Evolutionary conservation across 2,113 vertebrate species (phyloP), one percentile per base, ranked within the genome.

Genomic region (Phaethornis superciliosus): DNA sequence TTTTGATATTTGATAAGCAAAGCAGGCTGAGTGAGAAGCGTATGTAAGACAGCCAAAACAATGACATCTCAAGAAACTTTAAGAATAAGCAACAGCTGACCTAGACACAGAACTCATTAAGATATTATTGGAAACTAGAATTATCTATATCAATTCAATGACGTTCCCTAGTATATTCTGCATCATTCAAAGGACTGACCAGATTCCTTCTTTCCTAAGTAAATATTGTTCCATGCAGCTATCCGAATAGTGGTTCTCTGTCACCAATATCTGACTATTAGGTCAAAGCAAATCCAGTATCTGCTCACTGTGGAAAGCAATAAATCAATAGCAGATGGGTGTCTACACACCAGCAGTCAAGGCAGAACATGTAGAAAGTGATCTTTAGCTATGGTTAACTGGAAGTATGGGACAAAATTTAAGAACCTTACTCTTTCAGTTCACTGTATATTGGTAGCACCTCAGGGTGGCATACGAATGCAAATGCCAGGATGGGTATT

Each of bases 361-460:
- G 35, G 76, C 19, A 76, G 64, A 83, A 51, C 10, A 82, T 2
- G 9, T 37, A 87, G 60, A 56, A 77, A 79, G 22, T 81, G 63
- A 33, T 65, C 40, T 93, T 44, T 94, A 42, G 32, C 20, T 83
- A 67, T 33, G 35, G 46, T 88, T 94, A 95, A 81, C 40, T 78
- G 79, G 60, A 95, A 91, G 51, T 74, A 90, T 15, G 2, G 62
- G 89, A 95, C 85, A 96, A 91, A 95, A 96, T 86, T 88, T 93
- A 90, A 97, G 90, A 87, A 95, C 72, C 89, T 98, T 97, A 99
- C 99, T 99, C 98, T 98, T 99, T 99, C 42, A 99, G 98, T 97
- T 99, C 99, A 74, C 99, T 99, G 98, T 99, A 99, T 98, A 99
- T 99, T 47, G 99, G 99, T 91, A 99, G 98, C 58, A 99, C 98